These are phyloP conservation scores for Otolemur garnettii DNA, from an alignment of 2,113 vertebrate species.

Conservation along the genomic window DNA sequence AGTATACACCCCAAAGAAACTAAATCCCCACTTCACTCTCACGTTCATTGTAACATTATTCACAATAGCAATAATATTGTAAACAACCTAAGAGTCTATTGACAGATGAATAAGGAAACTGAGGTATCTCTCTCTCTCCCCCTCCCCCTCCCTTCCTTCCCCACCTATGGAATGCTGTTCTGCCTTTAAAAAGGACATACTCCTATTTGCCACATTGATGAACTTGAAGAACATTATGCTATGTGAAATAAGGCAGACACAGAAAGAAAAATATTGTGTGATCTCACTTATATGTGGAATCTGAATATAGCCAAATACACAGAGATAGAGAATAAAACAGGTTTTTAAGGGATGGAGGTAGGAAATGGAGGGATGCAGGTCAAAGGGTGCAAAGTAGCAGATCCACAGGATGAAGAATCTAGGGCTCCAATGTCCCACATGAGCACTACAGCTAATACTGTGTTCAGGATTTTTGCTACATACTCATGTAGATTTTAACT, in stretches of 20 bases:
- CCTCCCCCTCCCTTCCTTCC: too few relatives aligned
- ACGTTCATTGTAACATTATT: not conserved
- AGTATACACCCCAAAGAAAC: not conserved
- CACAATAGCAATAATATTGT: not conserved
- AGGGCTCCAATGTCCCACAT: not conserved
- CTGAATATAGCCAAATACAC: not conserved
- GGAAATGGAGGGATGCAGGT: not conserved
- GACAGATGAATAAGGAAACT: not conserved
- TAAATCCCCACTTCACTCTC: not conserved
- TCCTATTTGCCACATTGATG: not conserved
- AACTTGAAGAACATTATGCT: not conserved
- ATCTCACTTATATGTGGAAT: not conserved
- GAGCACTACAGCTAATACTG: not conserved
- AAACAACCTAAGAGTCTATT: not conserved
- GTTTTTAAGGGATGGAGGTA: not conserved
- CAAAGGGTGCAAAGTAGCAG: not conserved
- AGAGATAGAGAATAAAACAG: not conserved
- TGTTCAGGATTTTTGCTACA: not conserved
- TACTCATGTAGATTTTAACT: not conserved
- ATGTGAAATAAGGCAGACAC: not conserved
- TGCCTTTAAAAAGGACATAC: not conserved
- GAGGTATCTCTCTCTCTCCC: too few relatives aligned
- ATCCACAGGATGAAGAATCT: not conserved
- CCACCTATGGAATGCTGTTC: not conserved
- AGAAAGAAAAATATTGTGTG: not conserved